phyloP scores from a whole-genome alignment of 1,140 invertebrate species.

The Bombus sibiricus region DNA sequence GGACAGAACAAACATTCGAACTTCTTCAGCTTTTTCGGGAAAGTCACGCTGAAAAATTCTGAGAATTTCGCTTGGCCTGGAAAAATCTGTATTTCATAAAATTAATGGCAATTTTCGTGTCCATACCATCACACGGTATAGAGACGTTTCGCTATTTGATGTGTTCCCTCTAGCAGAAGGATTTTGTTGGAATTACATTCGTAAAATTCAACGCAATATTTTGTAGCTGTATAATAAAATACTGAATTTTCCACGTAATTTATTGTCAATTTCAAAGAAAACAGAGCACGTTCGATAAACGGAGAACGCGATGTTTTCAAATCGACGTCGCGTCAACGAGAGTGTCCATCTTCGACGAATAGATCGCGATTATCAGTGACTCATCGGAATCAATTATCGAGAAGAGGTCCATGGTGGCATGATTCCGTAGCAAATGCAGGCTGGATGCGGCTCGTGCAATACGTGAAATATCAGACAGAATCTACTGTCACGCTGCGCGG shows the following conservation, averaged over 20 bases:
- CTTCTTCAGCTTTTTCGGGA: neutral
- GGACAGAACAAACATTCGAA: slow-evolving; percentile 54
- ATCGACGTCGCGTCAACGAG: neutral
- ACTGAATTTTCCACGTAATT: too few relatives aligned
- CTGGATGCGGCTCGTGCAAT: slow-evolving; percentile 43
- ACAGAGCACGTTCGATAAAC: neutral
- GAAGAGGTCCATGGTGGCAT: neutral
- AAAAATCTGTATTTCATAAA: neutral
- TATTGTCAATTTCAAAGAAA: neutral
- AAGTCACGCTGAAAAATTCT: neutral
- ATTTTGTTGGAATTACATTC: neutral
- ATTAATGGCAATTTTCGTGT: neutral
- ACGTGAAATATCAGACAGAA: slow-evolving; percentile 64
- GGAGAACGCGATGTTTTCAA: neutral
- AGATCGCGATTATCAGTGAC: neutral
- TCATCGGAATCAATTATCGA: slow-evolving; percentile 52
- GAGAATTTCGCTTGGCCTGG: neutral
- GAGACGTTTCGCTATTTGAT: neutral
- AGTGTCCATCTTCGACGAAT: neutral
- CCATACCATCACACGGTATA: too few relatives aligned
- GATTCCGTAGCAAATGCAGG: slow-evolving; percentile 50
- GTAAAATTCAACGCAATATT: neutral
- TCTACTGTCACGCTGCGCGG: slow-evolving; percentile 53
- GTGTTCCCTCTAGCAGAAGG: neutral
- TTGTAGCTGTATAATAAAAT: too few relatives aligned